These are phyloP conservation scores for Hybos culiciformis DNA, from an alignment of 2,888 invertebrate genomes.

Conservation along the genomic window DNA sequence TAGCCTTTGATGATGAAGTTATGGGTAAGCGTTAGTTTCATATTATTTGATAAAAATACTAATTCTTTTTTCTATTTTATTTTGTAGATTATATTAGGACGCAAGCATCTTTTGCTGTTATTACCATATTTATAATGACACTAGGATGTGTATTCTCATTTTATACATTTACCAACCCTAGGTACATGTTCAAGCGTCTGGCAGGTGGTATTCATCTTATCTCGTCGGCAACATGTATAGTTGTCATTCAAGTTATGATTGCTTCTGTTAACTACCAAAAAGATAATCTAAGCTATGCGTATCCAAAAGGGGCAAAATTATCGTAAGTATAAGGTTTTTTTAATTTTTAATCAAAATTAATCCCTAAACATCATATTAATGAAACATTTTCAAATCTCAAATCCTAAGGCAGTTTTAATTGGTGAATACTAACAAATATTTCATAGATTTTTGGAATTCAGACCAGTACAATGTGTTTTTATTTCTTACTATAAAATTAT, in stretches of 20 bases:
- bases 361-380: background rate
- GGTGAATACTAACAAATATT: too few relatives aligned
- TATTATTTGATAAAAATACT: background rate
- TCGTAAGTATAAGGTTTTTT: slow-evolving; percentile 38
- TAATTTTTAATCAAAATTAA: too few relatives aligned
- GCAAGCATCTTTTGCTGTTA: slow-evolving; percentile 70
- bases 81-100: slow-evolving; percentile 64
- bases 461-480: too few relatives aligned
- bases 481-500: background rate
- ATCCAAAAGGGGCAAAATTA: slow-evolving; percentile 51
- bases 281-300: slow-evolving; percentile 47
- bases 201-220: slow-evolving; percentile 76
- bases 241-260: slow-evolving; percentile 68
- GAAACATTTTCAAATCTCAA: too few relatives aligned
- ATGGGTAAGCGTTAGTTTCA: slow-evolving; percentile 37
- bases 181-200: slow-evolving; percentile 79
- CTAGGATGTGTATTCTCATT: slow-evolving; percentile 70
- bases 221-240: slow-evolving; percentile 65
- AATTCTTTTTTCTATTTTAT: slow-evolving; percentile 19
- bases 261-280: slow-evolving; percentile 59
- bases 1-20: slow-evolving; percentile 40
- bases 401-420: too few relatives aligned
- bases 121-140: slow-evolving; percentile 65
- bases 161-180: slow-evolving; percentile 70
- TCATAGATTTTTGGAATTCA: too few relatives aligned